Base-by-base conservation (phyloP, 2,113 vertebrate species). In the Verasper variegatus region DNA sequence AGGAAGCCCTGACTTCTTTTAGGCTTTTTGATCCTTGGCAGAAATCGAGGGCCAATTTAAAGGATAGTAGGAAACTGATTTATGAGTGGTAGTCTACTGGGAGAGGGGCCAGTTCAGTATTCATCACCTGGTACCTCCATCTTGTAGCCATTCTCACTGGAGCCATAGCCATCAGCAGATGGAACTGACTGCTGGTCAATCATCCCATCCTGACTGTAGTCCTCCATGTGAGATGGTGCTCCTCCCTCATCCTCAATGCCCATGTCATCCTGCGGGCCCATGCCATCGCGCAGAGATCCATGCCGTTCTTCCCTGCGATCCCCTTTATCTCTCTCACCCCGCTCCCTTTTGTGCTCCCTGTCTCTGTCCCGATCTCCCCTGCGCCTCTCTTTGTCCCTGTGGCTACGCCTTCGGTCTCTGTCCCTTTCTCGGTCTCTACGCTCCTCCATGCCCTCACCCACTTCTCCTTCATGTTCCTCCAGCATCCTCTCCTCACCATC, bases 131-230 rank as follows among this genome's bases (percentile, higher is more conserved):
- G 92, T 0, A 92, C 80, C 79, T 97, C 96, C 91, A 96, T 91
- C 91, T 96, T 93, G 90, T 95, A 97, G n/a, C 97, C 97, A 0
- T 97, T 97, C 79, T 97, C 96, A 0, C 96, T 94, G 40, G 96
- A 95, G n/a, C 92, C 89, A 0, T 96, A 97, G 15, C 95, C 95
- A 0, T 97, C 96, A 0, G 95, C 93, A 0, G 95, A 93, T 21
- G 93, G 94, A 71, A 91, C 88, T 0, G 94, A 93, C 91, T 97
- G 96, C 57, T 94, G 91, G 80, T 97, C 96, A 91, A 95, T 92
- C 89, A 93, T 89, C 27, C 96, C 95, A 5, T 97, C 97, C 77
- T 96, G 95, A 51, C 93, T 94, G 81, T 93, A 92, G 37, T 97
- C 96, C 14, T 92, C 94, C 54, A 92, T 87, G 66, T 87, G 92